Evolutionary conservation across 2,888 invertebrate species (phyloP), one percentile per base, ranked within the genome.

Genomic region (Sericinus montela): DNA sequence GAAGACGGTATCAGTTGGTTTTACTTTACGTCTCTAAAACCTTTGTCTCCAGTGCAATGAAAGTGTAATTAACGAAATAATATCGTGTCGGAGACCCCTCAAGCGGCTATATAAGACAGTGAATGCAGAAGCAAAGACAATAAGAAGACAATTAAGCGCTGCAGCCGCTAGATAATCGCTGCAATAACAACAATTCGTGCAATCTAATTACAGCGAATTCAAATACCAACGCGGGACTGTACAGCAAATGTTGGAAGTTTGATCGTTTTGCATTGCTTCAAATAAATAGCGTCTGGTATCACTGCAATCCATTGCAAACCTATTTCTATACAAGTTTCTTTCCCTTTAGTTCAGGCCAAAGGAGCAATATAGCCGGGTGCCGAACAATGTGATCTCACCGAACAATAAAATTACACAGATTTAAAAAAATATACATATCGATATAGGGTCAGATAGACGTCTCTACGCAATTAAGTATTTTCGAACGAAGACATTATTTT

Each of bases 181-280:
- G 66, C 54, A 59, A 59, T 79, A 78, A 80, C 75, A 80, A 77
- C 80, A 73, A 75, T 74, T 80, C 67, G 65, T 71, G 66, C 63
- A 65, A 70, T 80, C 72, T 76, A 80, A 85, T 82, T 81, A 74
- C 73, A 59, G 53, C 47, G 51, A 60, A 62, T 62, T 59, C 59
- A 49, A 60, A 64, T 64, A 60, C 54, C 45, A 16, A 29, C 13
- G 28, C 44, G 15, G 41, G 44, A 44, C 35, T 10, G 28, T 14
- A 39, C 19, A 2, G 23, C 13, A 45, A 50, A 45, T 42, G 45
- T 30, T 50, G 16, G 40, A 45, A 50, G 41, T 50, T 50, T 50
- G 41, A 45, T 45, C 35, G 41, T 50, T 50, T 41, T 41, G 38
- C 42, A 48, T 48, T 28, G 25, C 41, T 32, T n/a, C 40, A 36